phyloP scores from a whole-genome alignment of 1,140 invertebrate genomes.

The Frieseomelitta varia region DNA sequence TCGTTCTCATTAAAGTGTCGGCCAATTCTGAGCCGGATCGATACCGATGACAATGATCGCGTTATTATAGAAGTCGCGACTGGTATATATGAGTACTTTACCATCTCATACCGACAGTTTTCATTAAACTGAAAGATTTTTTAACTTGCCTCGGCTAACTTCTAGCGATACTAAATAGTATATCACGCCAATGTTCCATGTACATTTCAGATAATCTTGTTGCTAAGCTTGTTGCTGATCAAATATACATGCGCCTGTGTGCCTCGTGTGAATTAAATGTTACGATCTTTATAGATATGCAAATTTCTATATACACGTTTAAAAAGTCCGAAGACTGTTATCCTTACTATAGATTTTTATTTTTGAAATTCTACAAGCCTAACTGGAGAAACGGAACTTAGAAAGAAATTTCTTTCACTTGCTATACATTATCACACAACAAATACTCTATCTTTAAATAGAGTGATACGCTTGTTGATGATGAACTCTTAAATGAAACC shows the following conservation, averaged over 20 bases:
- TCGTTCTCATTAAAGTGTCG: conserved; percentile 75
- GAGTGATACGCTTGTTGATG: no score
- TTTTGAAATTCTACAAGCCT: no score
- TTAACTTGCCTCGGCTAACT: background rate
- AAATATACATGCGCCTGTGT: background rate
- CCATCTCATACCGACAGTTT: conserved; percentile 16
- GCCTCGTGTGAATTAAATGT: background rate
- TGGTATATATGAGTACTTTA: conserved; percentile 36
- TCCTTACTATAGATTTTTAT: no score
- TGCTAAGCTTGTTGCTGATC: background rate
- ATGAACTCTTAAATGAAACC: no score
- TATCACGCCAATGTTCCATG: background rate
- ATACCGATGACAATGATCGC: conserved; percentile 61
- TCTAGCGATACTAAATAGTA: accelerated
- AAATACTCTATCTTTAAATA: no score
- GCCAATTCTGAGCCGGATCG: conserved; percentile 55
- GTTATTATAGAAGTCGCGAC: conserved; percentile 46
- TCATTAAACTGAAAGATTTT: conserved; percentile 28
- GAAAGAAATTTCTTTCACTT: no score
- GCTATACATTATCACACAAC: no score
- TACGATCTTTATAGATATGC: no score
- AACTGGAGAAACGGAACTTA: no score
- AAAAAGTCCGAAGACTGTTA: no score
- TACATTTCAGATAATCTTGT: background rate
- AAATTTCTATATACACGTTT: no score